Conservation (phyloP, 2,113 vertebrate genomes). For the Merops nubicus region DNA sequence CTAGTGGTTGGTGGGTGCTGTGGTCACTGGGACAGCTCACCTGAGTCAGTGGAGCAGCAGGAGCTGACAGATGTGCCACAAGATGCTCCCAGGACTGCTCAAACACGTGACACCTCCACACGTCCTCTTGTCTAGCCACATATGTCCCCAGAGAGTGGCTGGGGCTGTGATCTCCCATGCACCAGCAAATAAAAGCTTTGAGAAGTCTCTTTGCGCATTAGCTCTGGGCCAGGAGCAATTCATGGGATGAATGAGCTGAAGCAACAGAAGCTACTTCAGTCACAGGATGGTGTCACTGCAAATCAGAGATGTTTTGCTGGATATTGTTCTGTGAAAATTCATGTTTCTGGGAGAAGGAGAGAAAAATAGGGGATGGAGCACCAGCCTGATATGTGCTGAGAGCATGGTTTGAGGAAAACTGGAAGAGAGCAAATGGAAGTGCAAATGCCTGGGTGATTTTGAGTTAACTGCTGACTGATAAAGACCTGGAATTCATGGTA, state of each 20-base stretch:
- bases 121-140: neutral
- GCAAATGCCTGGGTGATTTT: neutral
- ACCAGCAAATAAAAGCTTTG: neutral
- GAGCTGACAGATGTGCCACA: rapidly evolving
- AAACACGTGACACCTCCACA: neutral
- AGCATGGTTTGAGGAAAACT: neutral
- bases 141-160: neutral
- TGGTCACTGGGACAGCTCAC: neutral
- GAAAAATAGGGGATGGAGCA: neutral
- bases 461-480: neutral
- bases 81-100: neutral
- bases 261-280: neutral
- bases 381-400: neutral
- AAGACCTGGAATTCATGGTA: neutral
- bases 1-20: neutral
- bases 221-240: neutral
- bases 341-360: neutral
- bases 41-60: neutral
- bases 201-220: neutral
- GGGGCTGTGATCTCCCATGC: neutral
- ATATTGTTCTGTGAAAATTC: neutral
- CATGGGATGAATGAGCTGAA: neutral
- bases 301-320: neutral
- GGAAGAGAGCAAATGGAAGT: neutral
- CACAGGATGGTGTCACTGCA: neutral